Percentiles rank a stretch among this genome's conserved stretches.
Conservation (phyloP, 1,140 invertebrate genomes). For the Pseudomyrmex flavicornis region DNA sequence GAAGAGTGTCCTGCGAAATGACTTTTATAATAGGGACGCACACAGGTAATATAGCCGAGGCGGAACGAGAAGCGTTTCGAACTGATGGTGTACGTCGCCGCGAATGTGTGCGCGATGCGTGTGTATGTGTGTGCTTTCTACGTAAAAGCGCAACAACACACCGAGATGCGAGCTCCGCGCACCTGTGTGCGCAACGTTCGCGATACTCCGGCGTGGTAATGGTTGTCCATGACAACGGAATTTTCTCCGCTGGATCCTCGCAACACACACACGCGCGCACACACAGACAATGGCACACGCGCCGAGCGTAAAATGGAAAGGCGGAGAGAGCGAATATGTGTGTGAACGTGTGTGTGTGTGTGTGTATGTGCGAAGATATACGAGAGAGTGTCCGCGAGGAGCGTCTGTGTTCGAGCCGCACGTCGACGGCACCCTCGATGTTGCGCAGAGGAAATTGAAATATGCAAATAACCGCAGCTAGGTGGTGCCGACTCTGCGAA, state of each 20-base stretch:
- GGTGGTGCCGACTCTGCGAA: slow-evolving; percentile 59
- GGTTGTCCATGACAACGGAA: slow-evolving; percentile 68
- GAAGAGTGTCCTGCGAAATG: slow-evolving; percentile 76
- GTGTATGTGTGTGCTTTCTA: background rate
- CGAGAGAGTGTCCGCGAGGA: background rate
- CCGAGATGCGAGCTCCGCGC: background rate
- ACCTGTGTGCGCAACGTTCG: background rate
- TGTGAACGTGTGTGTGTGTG: slow-evolving; percentile 11
- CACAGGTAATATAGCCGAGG: slow-evolving; percentile 72
- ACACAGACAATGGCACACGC: slow-evolving; percentile 37
- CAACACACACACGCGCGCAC: slow-evolving; percentile 8
- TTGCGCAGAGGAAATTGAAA: slow-evolving; percentile 79
- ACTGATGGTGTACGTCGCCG: slow-evolving; percentile 30
- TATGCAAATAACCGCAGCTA: slow-evolving; percentile 77
- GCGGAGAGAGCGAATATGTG: background rate
- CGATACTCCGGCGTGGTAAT: slow-evolving; percentile 56
- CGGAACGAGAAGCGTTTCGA: slow-evolving; percentile 61
- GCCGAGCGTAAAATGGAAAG: slow-evolving; percentile 39
- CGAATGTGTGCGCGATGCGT: background rate
- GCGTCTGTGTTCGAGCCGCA: slow-evolving; percentile 49
- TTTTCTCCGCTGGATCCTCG: slow-evolving; percentile 61
- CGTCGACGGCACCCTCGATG: slow-evolving; percentile 66
- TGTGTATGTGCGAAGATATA: background rate
- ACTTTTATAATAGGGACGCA: slow-evolving; percentile 81
- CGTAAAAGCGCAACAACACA: slow-evolving; percentile 1